Base-by-base conservation (phyloP, 2,888 invertebrate species). In the Eubasilissa splendida region DNA sequence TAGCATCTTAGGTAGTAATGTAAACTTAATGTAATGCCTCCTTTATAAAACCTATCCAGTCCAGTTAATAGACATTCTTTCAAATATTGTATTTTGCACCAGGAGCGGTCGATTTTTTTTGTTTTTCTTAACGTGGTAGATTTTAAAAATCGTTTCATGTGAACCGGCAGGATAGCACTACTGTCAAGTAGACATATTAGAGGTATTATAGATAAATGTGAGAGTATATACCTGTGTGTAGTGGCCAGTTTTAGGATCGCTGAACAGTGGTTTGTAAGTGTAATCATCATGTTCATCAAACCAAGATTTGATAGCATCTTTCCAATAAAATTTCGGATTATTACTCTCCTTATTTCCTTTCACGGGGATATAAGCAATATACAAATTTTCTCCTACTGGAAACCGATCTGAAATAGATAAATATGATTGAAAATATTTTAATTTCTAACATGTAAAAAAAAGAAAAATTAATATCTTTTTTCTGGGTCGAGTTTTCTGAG, bases 351-450 rank as follows among this genome's bases (percentile, higher is more conserved):
- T 42, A 42, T 42, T 42, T 42, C 12, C 59, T 58, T 80, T 81
- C 4, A 9, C 71, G 31, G 83, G 80, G 5, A 81, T 84, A 70
- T 82, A 80, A n/a, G 56, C 71, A 22, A 84, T 77, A 77, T 80
- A 85, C 53, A 85, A 77, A 81, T 85, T 85, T 80, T 85, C 85
- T 31, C 85, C 85, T 11, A 85, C 85, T 12, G 70, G 63, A 77
- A 83, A 85, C 53, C 84, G 84, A 59, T 11, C 83, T 83, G n/a
- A 54, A 79, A 79, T 5, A 42, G 42, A 42, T 1, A 42, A 42
- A 42, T 42, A 42, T 42, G 42, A 42, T 42, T 7, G 42, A 42
- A 42, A 42, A 42, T 7, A 42, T 42, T 42, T 42, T 4, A 4
- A 42, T 42, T 42, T 5, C 4, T 42, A 2, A 42, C 4, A 2